A percentile compares a stretch with the other conserved stretches of the same genome.
Evolutionary conservation across 1,140 invertebrate genomes (phyloP).

Genomic region (Helicorthomorpha holstii): DNA sequence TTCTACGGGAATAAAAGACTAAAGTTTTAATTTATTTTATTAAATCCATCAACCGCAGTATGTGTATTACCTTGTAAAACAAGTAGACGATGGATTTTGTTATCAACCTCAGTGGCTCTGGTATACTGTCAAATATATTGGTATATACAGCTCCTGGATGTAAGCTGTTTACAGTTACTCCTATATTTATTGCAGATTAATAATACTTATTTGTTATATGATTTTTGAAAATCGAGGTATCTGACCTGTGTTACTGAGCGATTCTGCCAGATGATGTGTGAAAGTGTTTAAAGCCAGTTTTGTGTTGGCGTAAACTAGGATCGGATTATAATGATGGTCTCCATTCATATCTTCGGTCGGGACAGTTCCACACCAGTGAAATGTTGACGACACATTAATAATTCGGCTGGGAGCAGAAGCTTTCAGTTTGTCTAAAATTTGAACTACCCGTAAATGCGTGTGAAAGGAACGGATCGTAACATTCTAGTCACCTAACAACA

Average conservation of each 20-base stretch:
- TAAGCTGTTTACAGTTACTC: slow-evolving; percentile 50
- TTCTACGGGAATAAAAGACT: slow-evolving; percentile 49
- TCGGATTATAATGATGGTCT: slow-evolving; percentile 26
- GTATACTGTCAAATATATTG: slow-evolving; percentile 47
- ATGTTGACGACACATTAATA: slow-evolving; percentile 35
- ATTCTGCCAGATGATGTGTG: slow-evolving; percentile 38
- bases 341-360: slow-evolving; percentile 53
- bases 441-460: too few species aligned
- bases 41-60: slow-evolving; percentile 29
- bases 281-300: slow-evolving; percentile 62
- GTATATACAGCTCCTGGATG: slow-evolving; percentile 76
- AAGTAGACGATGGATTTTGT: too few species aligned
- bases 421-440: slow-evolving; percentile 35
- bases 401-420: slow-evolving; percentile 31
- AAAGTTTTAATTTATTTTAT: slow-evolving; percentile 52
- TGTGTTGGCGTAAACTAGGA: slow-evolving; percentile 53
- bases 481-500: too few species aligned
- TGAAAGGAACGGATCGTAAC: too few species aligned
- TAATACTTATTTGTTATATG: not conserved
- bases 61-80: too few species aligned
- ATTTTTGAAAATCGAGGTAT: too few species aligned
- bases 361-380: slow-evolving; percentile 42
- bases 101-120: too few species aligned
- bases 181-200: slow-evolving; percentile 16
- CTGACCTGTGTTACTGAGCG: too few species aligned